A percentile compares a stretch with the other conserved stretches of the same genome.
These are phyloP conservation scores for Tragelaphus imberbis DNA, from an alignment of 2,113 vertebrate species.

Conservation along the genomic window DNA sequence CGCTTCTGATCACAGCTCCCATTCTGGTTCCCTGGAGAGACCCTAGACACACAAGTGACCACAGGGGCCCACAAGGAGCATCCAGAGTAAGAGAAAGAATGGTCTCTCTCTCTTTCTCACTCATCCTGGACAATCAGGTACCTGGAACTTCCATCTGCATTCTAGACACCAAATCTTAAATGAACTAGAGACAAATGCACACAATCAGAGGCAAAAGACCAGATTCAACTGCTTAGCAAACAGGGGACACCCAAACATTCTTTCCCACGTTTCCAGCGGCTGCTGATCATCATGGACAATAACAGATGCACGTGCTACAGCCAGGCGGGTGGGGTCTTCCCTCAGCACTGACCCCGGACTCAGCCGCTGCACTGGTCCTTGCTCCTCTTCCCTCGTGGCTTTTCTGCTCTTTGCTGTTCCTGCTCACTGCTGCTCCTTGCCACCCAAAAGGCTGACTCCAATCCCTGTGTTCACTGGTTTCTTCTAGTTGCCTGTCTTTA, in stretches of 20 bases:
- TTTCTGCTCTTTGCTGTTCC: background rate
- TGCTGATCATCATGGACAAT: accelerated
- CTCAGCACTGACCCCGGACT: accelerated
- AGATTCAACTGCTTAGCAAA: background rate
- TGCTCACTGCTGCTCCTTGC: background rate
- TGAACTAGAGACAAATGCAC: background rate
- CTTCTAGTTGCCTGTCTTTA: background rate
- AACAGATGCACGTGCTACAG: background rate
- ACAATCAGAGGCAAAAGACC: background rate
- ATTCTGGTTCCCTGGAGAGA: background rate
- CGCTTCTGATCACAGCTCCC: background rate
- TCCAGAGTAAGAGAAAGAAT: background rate
- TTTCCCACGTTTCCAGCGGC: background rate
- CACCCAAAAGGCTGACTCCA: background rate
- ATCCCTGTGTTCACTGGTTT: background rate
- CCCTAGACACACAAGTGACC: background rate
- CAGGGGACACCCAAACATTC: background rate
- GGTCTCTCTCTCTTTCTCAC: background rate
- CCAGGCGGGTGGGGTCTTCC: accelerated
- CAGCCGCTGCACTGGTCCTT: background rate
- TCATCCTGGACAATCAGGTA: background rate
- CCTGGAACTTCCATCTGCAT: background rate
- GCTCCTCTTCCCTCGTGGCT: accelerated
- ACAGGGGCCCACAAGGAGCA: background rate
- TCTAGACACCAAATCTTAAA: background rate